These are phyloP conservation scores for Puntigrus tetrazona DNA, from an alignment of 2,113 vertebrate genomes.

Conservation along the genomic window DNA sequence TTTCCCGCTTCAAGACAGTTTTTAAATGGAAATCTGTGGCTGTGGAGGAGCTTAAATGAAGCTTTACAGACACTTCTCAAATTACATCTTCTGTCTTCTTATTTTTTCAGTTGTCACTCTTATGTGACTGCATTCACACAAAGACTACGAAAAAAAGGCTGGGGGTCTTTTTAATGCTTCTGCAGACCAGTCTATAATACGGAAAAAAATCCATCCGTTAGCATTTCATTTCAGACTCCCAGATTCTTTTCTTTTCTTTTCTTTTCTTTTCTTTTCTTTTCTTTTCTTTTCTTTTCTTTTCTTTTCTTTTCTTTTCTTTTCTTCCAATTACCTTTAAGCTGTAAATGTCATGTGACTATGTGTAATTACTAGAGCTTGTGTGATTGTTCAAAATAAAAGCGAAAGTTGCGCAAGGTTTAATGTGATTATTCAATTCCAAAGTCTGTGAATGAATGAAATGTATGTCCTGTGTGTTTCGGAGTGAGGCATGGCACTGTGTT, in stretches of 20 bases:
- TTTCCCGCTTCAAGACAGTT: neutral
- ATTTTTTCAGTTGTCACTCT: neutral
- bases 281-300: neutral
- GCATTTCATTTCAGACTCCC: neutral
- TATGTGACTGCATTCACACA: constrained; percentile 5
- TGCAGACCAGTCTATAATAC: neutral
- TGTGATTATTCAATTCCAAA: neutral
- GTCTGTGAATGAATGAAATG: neutral
- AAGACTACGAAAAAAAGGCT: constrained; percentile 1
- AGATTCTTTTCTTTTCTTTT: neutral
- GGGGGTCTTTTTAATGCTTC: neutral
- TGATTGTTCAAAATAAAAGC: neutral
- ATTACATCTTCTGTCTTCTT: constrained; percentile 1
- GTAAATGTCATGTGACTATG: constrained; percentile 3
- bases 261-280: neutral
- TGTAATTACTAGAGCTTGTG: neutral
- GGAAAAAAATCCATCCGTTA: neutral
- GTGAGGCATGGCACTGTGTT: neutral
- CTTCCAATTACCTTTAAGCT: neutral
- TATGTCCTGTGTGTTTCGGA: neutral
- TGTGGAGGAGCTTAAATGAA: neutral
- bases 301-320: neutral
- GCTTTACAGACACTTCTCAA: constrained; percentile 18
- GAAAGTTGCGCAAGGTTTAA: neutral
- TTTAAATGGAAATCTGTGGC: neutral